These are phyloP conservation scores for Tuta absoluta DNA, from an alignment of 2,888 invertebrate genomes.

Conservation along the genomic window DNA sequence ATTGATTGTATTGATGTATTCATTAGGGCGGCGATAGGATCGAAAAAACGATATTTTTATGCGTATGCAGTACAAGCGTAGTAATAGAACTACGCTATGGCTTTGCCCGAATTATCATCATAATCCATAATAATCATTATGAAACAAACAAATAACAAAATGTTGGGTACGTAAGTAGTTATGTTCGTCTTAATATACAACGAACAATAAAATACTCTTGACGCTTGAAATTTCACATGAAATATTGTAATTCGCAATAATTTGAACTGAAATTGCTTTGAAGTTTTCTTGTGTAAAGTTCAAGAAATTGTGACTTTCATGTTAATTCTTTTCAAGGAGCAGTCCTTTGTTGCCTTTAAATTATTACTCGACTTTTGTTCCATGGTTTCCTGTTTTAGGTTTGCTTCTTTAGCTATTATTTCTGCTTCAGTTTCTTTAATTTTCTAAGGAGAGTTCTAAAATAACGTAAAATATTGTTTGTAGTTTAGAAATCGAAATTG, in stretches of 20 bases:
- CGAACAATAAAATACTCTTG: not conserved
- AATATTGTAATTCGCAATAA: constrained; percentile 11
- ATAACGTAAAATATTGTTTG: too few relatives aligned
- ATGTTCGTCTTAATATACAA: too few relatives aligned
- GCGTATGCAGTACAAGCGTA: too few relatives aligned
- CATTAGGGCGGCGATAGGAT: constrained; percentile 4
- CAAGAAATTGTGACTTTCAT: constrained; percentile 6
- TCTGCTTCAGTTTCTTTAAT: not conserved
- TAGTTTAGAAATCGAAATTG: too few relatives aligned
- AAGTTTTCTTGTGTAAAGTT: constrained; percentile 5
- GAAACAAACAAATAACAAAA: too few relatives aligned
- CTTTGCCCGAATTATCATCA: too few relatives aligned
- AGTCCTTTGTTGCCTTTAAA: constrained; percentile 1
- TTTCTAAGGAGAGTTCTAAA: too few relatives aligned
- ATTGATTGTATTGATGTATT: constrained; percentile 9
- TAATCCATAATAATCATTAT: too few relatives aligned
- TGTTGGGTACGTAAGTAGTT: too few relatives aligned
- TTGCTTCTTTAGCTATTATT: not conserved
- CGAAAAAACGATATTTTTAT: not conserved
- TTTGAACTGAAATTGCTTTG: constrained; percentile 7
- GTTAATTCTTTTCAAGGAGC: constrained; percentile 14
- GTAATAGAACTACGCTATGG: too few relatives aligned
- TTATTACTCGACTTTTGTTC: constrained; percentile 10
- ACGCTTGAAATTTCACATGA: not conserved
- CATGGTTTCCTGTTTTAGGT: constrained; percentile 2